Percentiles rank a stretch among this genome's conserved stretches.
phyloP scores from a whole-genome alignment of 2,888 invertebrate species.

The Drosophila meridionalis region DNA sequence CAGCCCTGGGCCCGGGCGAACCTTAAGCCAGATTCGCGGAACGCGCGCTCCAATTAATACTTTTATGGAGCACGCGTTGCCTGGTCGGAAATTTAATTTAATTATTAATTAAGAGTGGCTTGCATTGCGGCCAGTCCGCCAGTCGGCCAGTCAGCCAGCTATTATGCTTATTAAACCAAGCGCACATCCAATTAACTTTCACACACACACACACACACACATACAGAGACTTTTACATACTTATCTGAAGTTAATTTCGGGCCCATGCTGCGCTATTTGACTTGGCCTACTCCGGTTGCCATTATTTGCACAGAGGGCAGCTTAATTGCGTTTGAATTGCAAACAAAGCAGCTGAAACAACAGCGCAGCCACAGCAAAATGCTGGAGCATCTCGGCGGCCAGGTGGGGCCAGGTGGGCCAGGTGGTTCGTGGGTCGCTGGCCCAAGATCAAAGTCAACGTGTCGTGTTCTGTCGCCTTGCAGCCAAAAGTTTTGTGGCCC shows the following conservation, averaged over 20 bases:
- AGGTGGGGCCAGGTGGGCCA: neutral
- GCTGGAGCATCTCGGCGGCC: neutral
- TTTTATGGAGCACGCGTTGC: slow-evolving; percentile 54
- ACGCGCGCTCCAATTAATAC: slow-evolving; percentile 67
- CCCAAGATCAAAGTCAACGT: slow-evolving; percentile 77
- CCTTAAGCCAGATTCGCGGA: slow-evolving; percentile 57
- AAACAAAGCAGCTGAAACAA: slow-evolving; percentile 54
- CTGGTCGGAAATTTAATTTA: slow-evolving; percentile 69
- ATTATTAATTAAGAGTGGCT: slow-evolving; percentile 69
- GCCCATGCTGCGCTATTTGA: slow-evolving; percentile 48
- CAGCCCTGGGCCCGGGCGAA: slow-evolving; percentile 27
- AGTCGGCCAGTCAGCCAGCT: slow-evolving; percentile 26
- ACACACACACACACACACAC: slow-evolving; percentile 32
- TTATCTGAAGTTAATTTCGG: slow-evolving; percentile 49
- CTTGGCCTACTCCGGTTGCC: slow-evolving; percentile 38
- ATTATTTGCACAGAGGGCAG: slow-evolving; percentile 51
- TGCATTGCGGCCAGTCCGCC: slow-evolving; percentile 18
- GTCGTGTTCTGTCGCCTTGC: slow-evolving; percentile 61
- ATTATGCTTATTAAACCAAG: slow-evolving; percentile 74
- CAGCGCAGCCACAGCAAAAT: slow-evolving; percentile 6
- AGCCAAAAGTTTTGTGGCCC: slow-evolving; percentile 61
- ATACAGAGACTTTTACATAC: slow-evolving; percentile 14
- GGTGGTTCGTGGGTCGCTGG: slow-evolving; percentile 19
- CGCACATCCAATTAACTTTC: slow-evolving; percentile 66
- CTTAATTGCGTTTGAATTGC: slow-evolving; percentile 69